Evolutionary conservation across 2,888 invertebrate genomes (phyloP), one percentile per base, ranked within the genome.

Genomic region (Sisyra nigra): DNA sequence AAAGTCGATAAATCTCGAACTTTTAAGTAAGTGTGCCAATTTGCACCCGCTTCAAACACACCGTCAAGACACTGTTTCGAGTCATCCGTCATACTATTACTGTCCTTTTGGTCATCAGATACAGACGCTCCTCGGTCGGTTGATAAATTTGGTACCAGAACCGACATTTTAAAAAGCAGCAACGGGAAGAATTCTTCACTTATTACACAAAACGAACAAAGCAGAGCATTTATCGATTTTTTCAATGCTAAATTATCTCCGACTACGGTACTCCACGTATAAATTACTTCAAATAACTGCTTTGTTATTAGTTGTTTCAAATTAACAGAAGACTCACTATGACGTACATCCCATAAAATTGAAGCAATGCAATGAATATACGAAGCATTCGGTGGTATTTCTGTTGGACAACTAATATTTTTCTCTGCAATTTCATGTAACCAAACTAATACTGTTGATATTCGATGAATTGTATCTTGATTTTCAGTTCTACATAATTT

Each of bases 131-230:
- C 63, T 31, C 61, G 61, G 52, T 66, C 67, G 0, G 65, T 67
- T 1, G 67, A 60, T 33, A 65, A 52, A 52, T 67, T 71, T 2
- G 68, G 66, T 33, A 69, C 63, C 32, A 70, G 53, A 14, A 82
- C 76, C 40, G 79, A 79, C 60, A 88, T 74, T 57, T 76, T 76
- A 55, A 78, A 74, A 45, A 91, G 62, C 24, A 91, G 59, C 50
- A 74, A 66, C 37, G 75, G 76, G 56, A 88, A 91, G 42, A 84
- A 65, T 48, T 80, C 77, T 0, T 87, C 82, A 50, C 80, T 74
- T 24, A 88, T 82, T 60, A 80, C 84, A 61, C 89, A 91, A 55
- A 89, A 71, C 3, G 89, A 80, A 59, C 91, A 92, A 40, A 92
- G 62, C 43, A 88, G 72, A 54, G 83, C 76, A 62, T 92, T 88